Base-by-base conservation (phyloP, 2,113 vertebrate species). In the Hyaena hyaena region DNA sequence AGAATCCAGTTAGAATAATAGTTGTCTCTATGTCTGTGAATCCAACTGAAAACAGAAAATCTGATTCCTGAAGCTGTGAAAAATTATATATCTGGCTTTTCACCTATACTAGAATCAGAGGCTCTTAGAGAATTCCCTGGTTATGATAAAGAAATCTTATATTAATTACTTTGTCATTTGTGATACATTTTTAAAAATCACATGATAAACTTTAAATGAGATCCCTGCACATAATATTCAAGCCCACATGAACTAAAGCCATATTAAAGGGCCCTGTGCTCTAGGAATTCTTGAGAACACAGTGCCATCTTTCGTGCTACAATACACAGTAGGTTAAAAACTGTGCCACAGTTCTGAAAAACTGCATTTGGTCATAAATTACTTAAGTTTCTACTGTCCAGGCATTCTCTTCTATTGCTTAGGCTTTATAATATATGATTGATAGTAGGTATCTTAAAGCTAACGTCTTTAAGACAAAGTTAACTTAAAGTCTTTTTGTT, bases 161-260 rank as follows among this genome's bases (percentile, higher is more conserved):
- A 79, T 68, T 82, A 82, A 50, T 65, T 90, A 61, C n/a, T 71
- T 79, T 16, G 77, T 82, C 85, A 68, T 90, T 82, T 96, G 39
- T 28, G 69, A 69, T 15, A 69, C 4, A 43, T 83, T 80, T 73
- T 45, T 8, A 94, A 55, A 92, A 91, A 91, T 69, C 77, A 88
- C 80, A 45, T 94, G 61, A 77, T 4, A 77, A 81, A 16, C 48
- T 89, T 91, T 80, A 96, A 90, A 21, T 28, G 68, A 92, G 93
- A 93, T 53, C 87, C 63, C 45, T 76, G 81, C 28, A 63, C 4
- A 82, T 35, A 35, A 50, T 50, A 89, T 63, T 96, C 39, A 71
- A 81, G 24, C n/a, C 90, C 10, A 68, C 48, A 50, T n/a, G 55
- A 98, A 95, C 45, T 73, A 39, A 96, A 92, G 66, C 43, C 88